phyloP scores from a whole-genome alignment of 2,113 vertebrate species.

The Pygoscelis adeliae region DNA sequence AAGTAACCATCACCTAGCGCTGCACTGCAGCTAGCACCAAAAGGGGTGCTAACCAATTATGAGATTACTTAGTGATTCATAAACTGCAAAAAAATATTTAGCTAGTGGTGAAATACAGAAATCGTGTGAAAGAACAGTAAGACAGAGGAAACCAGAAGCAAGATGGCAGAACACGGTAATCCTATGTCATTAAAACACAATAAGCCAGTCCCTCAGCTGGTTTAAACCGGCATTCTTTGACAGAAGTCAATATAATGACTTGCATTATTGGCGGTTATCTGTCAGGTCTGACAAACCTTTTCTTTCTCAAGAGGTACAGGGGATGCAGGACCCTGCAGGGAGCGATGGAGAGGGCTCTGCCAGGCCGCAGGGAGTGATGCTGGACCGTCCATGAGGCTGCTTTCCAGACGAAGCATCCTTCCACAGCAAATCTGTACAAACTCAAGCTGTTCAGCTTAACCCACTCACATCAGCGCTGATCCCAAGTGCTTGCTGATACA shows the following conservation, averaged over 20 bases:
- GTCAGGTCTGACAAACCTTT: background rate
- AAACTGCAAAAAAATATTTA: background rate
- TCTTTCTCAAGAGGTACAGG: background rate
- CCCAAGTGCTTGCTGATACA: background rate
- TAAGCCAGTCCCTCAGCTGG: background rate
- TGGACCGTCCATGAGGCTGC: fast-evolving
- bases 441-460: background rate
- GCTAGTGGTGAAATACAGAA: background rate
- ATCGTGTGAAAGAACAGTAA: background rate
- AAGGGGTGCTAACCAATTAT: background rate
- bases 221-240: background rate
- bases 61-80: background rate
- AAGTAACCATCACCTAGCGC: background rate
- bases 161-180: background rate
- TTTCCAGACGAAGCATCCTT: background rate
- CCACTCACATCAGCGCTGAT: fast-evolving
- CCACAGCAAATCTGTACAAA: background rate
- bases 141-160: background rate
- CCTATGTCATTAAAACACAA: background rate
- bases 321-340: background rate
- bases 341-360: background rate
- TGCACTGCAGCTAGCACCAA: background rate
- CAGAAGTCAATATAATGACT: background rate
- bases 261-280: background rate
- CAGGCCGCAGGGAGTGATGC: fast-evolving